These are phyloP conservation scores for Lamprologus tigripictilis DNA, from an alignment of 2,113 vertebrate species.

Conservation along the genomic window DNA sequence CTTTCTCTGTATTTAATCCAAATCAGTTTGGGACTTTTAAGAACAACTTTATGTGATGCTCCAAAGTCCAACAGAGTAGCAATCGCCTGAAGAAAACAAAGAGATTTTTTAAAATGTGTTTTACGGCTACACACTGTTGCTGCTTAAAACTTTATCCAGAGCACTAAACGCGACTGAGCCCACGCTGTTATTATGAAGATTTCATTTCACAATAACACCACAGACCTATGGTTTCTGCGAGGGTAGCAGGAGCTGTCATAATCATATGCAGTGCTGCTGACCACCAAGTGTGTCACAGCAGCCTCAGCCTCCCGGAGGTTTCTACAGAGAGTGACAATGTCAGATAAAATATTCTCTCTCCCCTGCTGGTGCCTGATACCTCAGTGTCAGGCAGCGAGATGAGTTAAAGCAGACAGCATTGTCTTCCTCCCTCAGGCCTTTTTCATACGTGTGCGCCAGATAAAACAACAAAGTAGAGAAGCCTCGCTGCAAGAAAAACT, in stretches of 20 bases:
- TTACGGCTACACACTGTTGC: background rate
- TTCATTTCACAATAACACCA: background rate
- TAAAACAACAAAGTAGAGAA: constrained; percentile 61
- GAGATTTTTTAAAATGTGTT: background rate
- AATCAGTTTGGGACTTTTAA: background rate
- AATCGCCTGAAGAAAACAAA: constrained; percentile 17
- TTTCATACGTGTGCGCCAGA: constrained; percentile 57
- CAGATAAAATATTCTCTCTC: constrained; percentile 66
- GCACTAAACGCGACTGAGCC: background rate
- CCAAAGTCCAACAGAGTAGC: background rate
- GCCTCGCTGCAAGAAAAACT: constrained; percentile 34
- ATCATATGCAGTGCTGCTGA: constrained; percentile 47
- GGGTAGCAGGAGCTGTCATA: constrained; percentile 20
- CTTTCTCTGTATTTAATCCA: background rate
- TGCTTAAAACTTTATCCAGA: background rate
- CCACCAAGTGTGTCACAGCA: constrained; percentile 57
- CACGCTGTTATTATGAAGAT: background rate
- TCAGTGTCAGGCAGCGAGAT: constrained; percentile 48
- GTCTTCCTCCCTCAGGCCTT: constrained; percentile 59
- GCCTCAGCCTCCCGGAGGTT: constrained; percentile 37
- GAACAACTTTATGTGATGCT: background rate
- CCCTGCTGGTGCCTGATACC: constrained; percentile 34
- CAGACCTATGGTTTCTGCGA: background rate
- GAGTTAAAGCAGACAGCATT: constrained; percentile 64
- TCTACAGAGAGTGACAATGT: constrained; percentile 58